These are phyloP conservation scores for Sycophaga agraensis DNA, from an alignment of 1,140 invertebrate genomes.

Conservation along the genomic window DNA sequence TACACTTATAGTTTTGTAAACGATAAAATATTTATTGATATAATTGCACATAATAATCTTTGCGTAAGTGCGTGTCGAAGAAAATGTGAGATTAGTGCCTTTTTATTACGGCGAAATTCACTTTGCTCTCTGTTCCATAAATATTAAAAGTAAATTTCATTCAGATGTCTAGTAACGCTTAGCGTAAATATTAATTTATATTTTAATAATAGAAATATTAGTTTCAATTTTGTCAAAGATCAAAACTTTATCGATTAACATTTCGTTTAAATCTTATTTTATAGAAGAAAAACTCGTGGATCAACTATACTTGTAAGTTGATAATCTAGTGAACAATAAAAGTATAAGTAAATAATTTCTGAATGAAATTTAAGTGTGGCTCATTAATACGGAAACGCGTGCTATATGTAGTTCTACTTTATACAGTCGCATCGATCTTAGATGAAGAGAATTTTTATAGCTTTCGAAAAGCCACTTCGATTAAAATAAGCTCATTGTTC, in stretches of 20 bases:
- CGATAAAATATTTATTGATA: not conserved
- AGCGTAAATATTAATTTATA: no score
- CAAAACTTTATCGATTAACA: not conserved
- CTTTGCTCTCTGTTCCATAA: slow-evolving; percentile 23
- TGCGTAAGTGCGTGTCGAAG: slow-evolving; percentile 2
- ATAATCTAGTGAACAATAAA: no score
- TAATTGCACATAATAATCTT: not conserved
- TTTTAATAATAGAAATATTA: no score
- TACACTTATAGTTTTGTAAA: not conserved
- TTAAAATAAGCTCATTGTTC: no score
- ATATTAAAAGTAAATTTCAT: no score
- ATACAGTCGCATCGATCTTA: not conserved
- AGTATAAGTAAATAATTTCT: not conserved
- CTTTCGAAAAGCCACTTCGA: not conserved
- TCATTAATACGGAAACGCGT: not conserved
- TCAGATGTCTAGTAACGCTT: no score
- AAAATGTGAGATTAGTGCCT: slow-evolving; percentile 23
- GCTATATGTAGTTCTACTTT: slow-evolving; percentile 5
- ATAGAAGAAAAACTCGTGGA: no score
- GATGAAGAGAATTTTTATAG: not conserved
- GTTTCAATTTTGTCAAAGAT: no score
- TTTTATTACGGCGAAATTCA: slow-evolving; percentile 14
- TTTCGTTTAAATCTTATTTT: no score
- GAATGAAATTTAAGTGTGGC: not conserved
- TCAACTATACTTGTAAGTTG: no score